Evolutionary conservation across 1,140 invertebrate species (phyloP), one percentile per base, ranked within the genome.

Genomic region (Drosophila leontia): DNA sequence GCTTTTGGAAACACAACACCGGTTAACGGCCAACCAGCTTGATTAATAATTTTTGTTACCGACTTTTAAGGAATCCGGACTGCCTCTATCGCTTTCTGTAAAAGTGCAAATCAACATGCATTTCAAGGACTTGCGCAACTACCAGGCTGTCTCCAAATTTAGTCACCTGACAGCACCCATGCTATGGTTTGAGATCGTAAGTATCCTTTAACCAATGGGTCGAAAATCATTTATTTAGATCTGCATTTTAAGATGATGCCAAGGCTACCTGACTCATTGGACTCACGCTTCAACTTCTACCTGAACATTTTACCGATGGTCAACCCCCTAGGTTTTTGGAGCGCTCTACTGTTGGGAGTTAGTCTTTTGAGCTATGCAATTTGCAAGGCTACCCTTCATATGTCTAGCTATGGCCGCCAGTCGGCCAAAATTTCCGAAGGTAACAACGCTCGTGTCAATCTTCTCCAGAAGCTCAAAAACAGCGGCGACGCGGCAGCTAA

Each of bases 91-190:
- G 47, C 88, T 97, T 2, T 95, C 95, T 37, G 95, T 95, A 8
- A 95, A 96, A 68, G 96, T 97, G 71, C 97, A 97, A 93, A 97
- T 97, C 78, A 97, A 97, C 86, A 96, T 97, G 96, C 95, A 95
- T 2, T 91, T 97, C 0, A 95, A 94, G 39, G 94, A 96, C 86
- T 93, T 97, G 5, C 93, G 93, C 3, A 82, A 84, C 9, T 96
- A 96, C 65, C 94, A 94, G 0, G 93, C 95, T 59, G 93, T 94
- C 0, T 94, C 94, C 7, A 93, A 90, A 76, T 97, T 97, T 74
- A 93, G 94, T 17, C 93, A 97, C 80, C 93, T 96, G 71, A 94
- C 96, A 1, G 82, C 97, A 1, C 97, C 97, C 0, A 91, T 97
- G 76, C 93, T 97, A 1, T 97, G 96, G 96, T 96, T 96, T 75